These are phyloP conservation scores for Crotalus tigris DNA, from an alignment of 2,113 vertebrate species.

Conservation along the genomic window DNA sequence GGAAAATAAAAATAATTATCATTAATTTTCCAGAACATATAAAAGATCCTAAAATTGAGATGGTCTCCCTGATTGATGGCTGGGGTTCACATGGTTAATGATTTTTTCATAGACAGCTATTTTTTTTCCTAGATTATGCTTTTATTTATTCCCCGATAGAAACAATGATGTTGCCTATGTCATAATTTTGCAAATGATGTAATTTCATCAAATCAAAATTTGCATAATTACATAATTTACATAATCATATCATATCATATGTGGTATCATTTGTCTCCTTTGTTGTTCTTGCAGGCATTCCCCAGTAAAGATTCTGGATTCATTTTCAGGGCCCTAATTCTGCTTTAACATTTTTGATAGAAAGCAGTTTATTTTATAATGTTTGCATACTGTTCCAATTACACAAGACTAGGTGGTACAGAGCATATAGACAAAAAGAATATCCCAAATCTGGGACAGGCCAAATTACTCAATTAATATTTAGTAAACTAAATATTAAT, in stretches of 20 bases:
- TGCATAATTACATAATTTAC: not conserved
- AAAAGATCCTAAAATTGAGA: not conserved
- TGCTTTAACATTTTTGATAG: not conserved
- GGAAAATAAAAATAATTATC: not conserved
- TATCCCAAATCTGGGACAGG: not conserved
- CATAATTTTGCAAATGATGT: not conserved
- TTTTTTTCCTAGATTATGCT: not conserved
- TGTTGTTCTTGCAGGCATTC: not conserved
- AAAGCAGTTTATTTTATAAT: not conserved
- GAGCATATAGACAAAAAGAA: not conserved
- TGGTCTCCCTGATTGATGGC: not conserved
- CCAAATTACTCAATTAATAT: not conserved
- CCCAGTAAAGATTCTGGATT: not conserved
- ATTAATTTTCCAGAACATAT: accelerated
- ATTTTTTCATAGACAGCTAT: not conserved
- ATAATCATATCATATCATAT: not conserved
- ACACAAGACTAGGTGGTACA: not conserved
- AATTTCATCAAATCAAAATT: not conserved
- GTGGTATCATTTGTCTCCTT: not conserved
- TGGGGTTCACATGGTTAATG: not conserved
- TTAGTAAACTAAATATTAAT: not conserved
- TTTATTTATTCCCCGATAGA: not conserved
- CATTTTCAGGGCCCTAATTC: not conserved
- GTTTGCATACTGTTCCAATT: not conserved
- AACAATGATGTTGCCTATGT: not conserved